phyloP scores from a whole-genome alignment of 1,140 invertebrate genomes.

The Tetramorium parvispinum region DNA sequence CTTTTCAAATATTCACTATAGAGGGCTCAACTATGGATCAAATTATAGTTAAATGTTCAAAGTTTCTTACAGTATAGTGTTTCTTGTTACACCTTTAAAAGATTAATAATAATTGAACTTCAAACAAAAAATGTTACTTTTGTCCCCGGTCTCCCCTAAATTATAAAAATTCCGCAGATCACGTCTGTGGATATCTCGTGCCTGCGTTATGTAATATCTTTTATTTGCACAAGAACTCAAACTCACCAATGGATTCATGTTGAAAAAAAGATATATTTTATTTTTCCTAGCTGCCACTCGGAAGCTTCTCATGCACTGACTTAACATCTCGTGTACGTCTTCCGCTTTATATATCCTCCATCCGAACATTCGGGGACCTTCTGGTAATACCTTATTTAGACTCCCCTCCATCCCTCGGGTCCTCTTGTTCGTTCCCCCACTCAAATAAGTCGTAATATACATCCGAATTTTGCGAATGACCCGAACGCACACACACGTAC shows the following conservation, averaged over 20 bases:
- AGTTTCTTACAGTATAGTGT: too few relatives aligned
- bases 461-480: constrained; percentile 68
- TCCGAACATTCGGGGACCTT: constrained; percentile 67
- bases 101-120: too few relatives aligned
- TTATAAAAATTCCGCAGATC: neutral
- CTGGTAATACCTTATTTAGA: constrained; percentile 67
- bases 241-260: constrained; percentile 69
- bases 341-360: constrained; percentile 76
- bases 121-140: too few relatives aligned
- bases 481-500: neutral
- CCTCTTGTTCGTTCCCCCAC: constrained; percentile 48
- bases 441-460: constrained; percentile 1
- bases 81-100: too few relatives aligned
- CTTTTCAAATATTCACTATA: too few relatives aligned
- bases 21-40: too few relatives aligned
- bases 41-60: too few relatives aligned
- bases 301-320: constrained; percentile 70
- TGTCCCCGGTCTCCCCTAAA: too few relatives aligned
- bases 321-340: constrained; percentile 50
- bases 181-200: neutral
- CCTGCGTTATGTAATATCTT: constrained; percentile 1
- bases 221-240: constrained; percentile 40
- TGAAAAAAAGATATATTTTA: constrained; percentile 16
- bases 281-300: constrained; percentile 21
- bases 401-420: constrained; percentile 35